Evolutionary conservation across 2,888 invertebrate genomes (phyloP).

Genomic region (Suillia variegata): DNA sequence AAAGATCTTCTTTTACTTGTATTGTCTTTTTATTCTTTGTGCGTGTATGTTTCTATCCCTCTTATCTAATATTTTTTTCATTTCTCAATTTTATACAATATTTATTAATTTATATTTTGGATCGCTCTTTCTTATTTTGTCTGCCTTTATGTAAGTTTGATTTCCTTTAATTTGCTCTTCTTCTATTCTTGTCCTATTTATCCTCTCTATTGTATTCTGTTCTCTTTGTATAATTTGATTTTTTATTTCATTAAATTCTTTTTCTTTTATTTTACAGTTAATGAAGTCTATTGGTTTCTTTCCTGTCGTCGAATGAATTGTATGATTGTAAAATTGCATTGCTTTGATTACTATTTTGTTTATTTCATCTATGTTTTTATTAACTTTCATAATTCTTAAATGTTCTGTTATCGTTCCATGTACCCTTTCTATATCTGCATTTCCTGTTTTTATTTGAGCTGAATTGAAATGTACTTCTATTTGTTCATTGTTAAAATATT

Average conservation of each 20-base stretch:
- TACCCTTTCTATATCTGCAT: conserved; percentile 5
- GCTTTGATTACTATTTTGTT: conserved; percentile 6
- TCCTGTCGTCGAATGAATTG: conserved; percentile 5
- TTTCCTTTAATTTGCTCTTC: not conserved
- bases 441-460: conserved; percentile 10
- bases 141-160: not conserved
- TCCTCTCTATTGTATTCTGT: not conserved
- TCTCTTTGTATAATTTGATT: not conserved
- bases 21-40: too few species aligned
- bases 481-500: conserved; percentile 13
- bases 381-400: not conserved
- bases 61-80: too few species aligned
- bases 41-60: too few species aligned
- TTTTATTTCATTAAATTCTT: not conserved
- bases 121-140: conserved; percentile 8
- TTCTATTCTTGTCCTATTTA: not conserved
- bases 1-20: too few species aligned
- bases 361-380: conserved; percentile 8
- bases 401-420: conserved; percentile 10
- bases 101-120: conserved; percentile 11
- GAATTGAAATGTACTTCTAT: conserved; percentile 8
- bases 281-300: conserved; percentile 1
- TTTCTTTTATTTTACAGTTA: not conserved
- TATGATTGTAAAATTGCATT: conserved; percentile 11
- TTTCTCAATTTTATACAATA: conserved; percentile 8